Evolutionary conservation across 2,113 vertebrate genomes (phyloP).

Genomic region (Ctenomys sociabilis): DNA sequence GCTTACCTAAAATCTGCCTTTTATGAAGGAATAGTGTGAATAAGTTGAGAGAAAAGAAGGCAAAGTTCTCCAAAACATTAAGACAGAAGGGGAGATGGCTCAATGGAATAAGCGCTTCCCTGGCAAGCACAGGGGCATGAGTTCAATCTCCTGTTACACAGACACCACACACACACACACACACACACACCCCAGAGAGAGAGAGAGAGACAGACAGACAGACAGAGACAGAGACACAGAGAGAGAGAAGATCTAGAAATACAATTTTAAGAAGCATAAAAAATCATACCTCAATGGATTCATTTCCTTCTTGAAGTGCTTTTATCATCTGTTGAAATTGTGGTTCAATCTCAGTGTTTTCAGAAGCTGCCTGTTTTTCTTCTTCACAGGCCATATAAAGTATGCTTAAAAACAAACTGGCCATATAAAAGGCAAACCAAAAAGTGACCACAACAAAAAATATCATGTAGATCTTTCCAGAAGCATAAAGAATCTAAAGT

Average conservation of each 20-base stretch:
- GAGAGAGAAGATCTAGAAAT: conserved; percentile 5
- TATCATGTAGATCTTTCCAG: conserved; percentile 81
- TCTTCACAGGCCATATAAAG: conserved; percentile 91
- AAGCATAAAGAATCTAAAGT: conserved; percentile 89
- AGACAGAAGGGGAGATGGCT: too few species aligned
- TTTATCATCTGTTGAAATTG: conserved; percentile 86
- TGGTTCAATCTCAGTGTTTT: conserved; percentile 85
- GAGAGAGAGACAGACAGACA: too few species aligned
- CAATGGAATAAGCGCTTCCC: too few species aligned
- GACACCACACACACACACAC: too few species aligned
- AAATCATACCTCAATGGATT: conserved; percentile 85
- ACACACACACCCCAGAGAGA: too few species aligned
- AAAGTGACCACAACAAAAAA: conserved; percentile 93
- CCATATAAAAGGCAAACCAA: conserved; percentile 92
- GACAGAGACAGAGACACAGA: too few species aligned
- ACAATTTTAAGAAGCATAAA: not conserved
- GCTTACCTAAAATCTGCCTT: too few species aligned
- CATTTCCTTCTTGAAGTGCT: conserved; percentile 85
- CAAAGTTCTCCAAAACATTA: not conserved
- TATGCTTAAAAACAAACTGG: conserved; percentile 91
- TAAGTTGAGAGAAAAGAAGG: not conserved
- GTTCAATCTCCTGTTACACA: too few species aligned
- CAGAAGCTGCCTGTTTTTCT: conserved; percentile 87
- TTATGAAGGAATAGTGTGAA: too few species aligned
- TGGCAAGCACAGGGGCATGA: too few species aligned